A percentile compares a stretch with the other conserved stretches of the same genome.
Conservation (phyloP, 2,113 vertebrate species). For the Holacanthus passer region DNA sequence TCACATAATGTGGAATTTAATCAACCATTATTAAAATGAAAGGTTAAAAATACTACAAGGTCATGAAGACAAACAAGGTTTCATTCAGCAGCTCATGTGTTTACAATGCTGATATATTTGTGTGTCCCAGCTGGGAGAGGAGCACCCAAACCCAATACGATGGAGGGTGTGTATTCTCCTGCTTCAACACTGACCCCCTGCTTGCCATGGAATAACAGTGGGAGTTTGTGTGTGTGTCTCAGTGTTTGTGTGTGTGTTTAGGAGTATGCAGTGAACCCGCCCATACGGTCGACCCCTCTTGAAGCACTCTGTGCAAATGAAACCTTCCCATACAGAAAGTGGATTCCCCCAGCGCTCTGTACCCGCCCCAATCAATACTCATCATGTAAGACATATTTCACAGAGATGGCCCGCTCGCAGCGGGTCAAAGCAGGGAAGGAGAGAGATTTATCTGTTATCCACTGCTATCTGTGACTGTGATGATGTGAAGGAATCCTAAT, state of each 20-base stretch:
- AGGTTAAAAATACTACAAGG: constrained; percentile 18
- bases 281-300: constrained; percentile 36
- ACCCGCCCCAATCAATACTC: constrained; percentile 75
- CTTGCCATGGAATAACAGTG: background rate
- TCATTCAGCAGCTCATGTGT: background rate
- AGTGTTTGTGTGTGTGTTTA: constrained; percentile 34
- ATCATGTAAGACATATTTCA: constrained; percentile 80
- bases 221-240: background rate
- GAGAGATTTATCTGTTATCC: constrained; percentile 51
- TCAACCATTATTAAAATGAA: constrained; percentile 32
- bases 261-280: constrained; percentile 39
- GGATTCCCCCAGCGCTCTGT: constrained; percentile 40
- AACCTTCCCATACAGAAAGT: constrained; percentile 54
- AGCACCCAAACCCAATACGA: background rate
- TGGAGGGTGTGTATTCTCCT: constrained; percentile 3
- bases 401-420: constrained; percentile 52
- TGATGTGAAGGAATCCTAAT: constrained; percentile 41
- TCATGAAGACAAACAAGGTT: constrained; percentile 23
- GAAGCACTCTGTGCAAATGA: constrained; percentile 58
- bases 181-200: constrained; percentile 34
- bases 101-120: constrained; percentile 1
- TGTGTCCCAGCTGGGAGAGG: constrained; percentile 6
- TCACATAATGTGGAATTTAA: constrained; percentile 26
- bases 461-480: constrained; percentile 31
- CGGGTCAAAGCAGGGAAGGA: constrained; percentile 51